Base-by-base conservation (phyloP, 2,797 vertebrate genomes). In the Hippoglossus hippoglossus region DNA sequence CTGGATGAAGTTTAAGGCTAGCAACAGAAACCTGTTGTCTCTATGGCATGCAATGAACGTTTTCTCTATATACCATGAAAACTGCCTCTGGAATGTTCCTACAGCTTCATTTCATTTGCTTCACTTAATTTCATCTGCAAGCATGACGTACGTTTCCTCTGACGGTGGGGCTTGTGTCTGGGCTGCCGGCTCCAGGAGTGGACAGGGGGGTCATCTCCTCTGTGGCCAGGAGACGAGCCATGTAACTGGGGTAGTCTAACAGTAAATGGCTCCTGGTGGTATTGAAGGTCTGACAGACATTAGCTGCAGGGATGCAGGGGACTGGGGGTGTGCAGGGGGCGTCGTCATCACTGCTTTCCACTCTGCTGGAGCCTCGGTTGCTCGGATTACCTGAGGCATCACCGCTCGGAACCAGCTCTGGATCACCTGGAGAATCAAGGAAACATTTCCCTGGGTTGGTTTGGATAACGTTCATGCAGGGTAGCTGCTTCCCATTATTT, bases 211-310 rank as follows among this genome's bases (percentile, higher is more conserved):
- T 93, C 49, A 46, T 12, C 31, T 83, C 82, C 0, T 77, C 91
- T 0, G 74, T 53, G 1, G 82, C 87, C 73, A 96, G 83, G 0
- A 97, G 93, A 13, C 61, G 89, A 25, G 94, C 84, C 95, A 97
- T 97, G 93, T 97, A 98, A 25, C 78, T 75, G 47, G 76, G 74
- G 77, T 97, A 97, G 84, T 96, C 95, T 25, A 95, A 87, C 54
- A 91, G 79, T n/a, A 93, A 83, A 62, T 87, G 91, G 71, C 92
- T 90, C 50, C 59, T 92, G 54, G 85, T 13, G 13, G 74, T 80
- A 13, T 82, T 86, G 0, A 63, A 62, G 39, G 61, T 39, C 55
- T 73, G 86, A 64, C 1, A 91, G 92, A 61, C 55, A 71, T 77
- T 85, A 47, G 22, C 79, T 5, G 87, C 24, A 56, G n/a, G 1